These are phyloP conservation scores for Pluvianellus socialis DNA, from an alignment of 2,113 vertebrate genomes.

Conservation along the genomic window DNA sequence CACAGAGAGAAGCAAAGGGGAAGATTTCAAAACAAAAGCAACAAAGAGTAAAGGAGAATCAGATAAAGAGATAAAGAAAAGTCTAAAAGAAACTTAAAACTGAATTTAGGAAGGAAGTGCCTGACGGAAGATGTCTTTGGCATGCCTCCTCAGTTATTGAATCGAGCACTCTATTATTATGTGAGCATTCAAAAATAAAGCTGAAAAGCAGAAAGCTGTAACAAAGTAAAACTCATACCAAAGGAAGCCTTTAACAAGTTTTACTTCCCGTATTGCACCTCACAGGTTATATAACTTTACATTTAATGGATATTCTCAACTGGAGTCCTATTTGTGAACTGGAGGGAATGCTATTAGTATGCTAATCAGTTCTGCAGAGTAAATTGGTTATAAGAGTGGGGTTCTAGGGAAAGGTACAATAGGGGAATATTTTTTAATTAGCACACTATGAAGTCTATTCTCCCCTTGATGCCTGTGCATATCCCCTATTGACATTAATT, in stretches of 20 bases:
- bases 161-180: neutral
- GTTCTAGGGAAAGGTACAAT: slow-evolving; percentile 34
- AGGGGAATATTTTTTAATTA: slow-evolving; percentile 58
- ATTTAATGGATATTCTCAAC: slow-evolving; percentile 67
- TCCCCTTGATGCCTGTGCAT: neutral
- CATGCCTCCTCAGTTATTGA: neutral
- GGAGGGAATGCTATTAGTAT: slow-evolving; percentile 64
- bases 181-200: neutral
- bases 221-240: neutral
- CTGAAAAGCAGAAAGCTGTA: neutral
- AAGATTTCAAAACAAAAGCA: neutral
- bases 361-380: slow-evolving; percentile 60
- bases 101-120: neutral
- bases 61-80: neutral
- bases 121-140: neutral
- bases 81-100: neutral
- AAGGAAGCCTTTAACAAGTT: slow-evolving; percentile 29
- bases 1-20: neutral
- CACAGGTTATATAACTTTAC: slow-evolving; percentile 11
- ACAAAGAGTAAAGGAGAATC: neutral
- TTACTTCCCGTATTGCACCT: slow-evolving; percentile 12
- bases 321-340: slow-evolving; percentile 52
- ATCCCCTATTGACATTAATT: slow-evolving; percentile 22
- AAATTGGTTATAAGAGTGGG: slow-evolving; percentile 60
- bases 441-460: slow-evolving; percentile 15